Conservation (phyloP, 2,113 vertebrate species). For the Peromyscus maniculatus region DNA sequence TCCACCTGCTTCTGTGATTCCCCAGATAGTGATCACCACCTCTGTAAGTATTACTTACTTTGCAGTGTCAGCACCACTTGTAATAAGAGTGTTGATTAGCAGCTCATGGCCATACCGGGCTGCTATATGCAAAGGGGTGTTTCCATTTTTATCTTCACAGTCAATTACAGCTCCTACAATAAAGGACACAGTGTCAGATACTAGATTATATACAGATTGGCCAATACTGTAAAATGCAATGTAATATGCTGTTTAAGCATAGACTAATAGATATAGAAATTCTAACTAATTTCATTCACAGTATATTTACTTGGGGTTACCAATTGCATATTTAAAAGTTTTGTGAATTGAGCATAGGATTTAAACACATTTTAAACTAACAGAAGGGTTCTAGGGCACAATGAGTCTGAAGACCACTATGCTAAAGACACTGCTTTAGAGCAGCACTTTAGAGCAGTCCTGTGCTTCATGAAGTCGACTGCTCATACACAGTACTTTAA, state of each 20-base stretch:
- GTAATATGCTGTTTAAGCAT: slow-evolving; percentile 9
- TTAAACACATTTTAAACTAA: slow-evolving; percentile 53
- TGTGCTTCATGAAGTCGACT: not conserved
- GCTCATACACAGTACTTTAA: not conserved
- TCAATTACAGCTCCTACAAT: slow-evolving; percentile 96
- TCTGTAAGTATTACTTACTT: slow-evolving; percentile 91
- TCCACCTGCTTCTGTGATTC: not conserved
- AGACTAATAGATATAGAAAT: slow-evolving; percentile 11
- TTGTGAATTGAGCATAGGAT: not conserved
- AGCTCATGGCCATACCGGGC: slow-evolving; percentile 99
- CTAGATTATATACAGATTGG: not conserved
- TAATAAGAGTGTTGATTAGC: slow-evolving; percentile 98
- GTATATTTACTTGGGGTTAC: not conserved
- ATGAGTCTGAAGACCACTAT: not conserved
- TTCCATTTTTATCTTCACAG: slow-evolving; percentile 99
- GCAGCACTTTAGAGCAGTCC: slow-evolving; percentile 1
- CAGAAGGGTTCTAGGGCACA: not conserved
- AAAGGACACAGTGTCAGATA: slow-evolving; percentile 52
- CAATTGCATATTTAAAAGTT: slow-evolving; percentile 18
- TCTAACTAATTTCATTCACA: slow-evolving; percentile 38
- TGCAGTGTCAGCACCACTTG: slow-evolving; percentile 96
- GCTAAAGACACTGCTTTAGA: slow-evolving; percentile 37
- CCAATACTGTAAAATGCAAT: not conserved
- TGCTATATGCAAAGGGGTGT: slow-evolving; percentile 98
- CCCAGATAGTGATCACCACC: not conserved